Base-by-base conservation (phyloP, 2,888 invertebrate species). In the Watsonalla binaria region DNA sequence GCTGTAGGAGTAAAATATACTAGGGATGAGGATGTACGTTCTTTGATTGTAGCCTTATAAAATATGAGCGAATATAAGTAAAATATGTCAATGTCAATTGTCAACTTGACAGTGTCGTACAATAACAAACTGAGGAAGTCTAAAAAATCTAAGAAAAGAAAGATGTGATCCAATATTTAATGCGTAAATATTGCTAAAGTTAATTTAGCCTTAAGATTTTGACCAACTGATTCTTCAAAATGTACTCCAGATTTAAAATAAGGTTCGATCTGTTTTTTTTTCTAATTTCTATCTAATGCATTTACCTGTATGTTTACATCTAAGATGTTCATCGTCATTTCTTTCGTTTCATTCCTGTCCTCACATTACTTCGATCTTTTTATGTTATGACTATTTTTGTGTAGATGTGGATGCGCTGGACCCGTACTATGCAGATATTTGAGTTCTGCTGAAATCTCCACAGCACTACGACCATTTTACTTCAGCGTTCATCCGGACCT, bases 401-500 rank as follows among this genome's bases (percentile, higher is more conserved):
- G 34, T 61, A 82, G 80, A 52, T 75, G 76, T 62, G 61, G 70
- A 47, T 78, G 80, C 58, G 58, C 70, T 48, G 68, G 72, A 58
- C 76, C 71, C 53, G 60, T 81, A 45, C 56, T 88, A 54, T 77
- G 82, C 66, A 82, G 90, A 67, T 82, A 72, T 65, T 84, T 95
- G 66, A 96, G 94, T 72, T 94, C 94, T 57, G 95, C 95, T 35
- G 97, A 98, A 91, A 93, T 98, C 15, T 95, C 98, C 0, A 95
- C 97, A 33, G 98, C 98, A 0, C 88, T 98, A 48, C 92, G 98
- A 57, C 98, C 98, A 6, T 98, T 98, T 84, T 98, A 98, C 86
- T 98, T 98, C 81, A 95, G 95, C 56, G 98, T 98, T 5, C 98
- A 98, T 92, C 98, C 98, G 9, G 98, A 98, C 90, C 92, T 98